Evolutionary conservation across 1,140 invertebrate species (phyloP).

Genomic region (Caerostris darwini): DNA sequence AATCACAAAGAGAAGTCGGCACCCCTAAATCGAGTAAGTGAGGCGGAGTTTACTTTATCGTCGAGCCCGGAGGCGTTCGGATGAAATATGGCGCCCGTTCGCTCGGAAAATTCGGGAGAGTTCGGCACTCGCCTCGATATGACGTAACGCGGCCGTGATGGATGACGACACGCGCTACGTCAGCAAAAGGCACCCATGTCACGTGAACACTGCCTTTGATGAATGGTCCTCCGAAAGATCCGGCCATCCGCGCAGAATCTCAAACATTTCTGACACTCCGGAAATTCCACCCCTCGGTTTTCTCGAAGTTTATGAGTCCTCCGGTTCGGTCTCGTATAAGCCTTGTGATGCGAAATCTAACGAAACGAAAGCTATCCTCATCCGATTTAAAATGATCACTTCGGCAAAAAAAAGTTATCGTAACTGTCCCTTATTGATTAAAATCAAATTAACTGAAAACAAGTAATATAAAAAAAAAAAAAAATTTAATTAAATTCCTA

Average conservation of each 20-base stretch:
- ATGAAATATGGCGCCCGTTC: slow-evolving; percentile 58
- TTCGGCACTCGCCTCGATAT: slow-evolving; percentile 16
- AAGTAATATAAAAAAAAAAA: no score
- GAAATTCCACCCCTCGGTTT: not conserved
- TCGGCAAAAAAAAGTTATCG: no score
- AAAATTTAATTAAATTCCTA: no score
- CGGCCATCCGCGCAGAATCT: slow-evolving; percentile 64
- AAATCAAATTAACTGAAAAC: no score
- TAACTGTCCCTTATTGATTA: no score
- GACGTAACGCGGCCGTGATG: slow-evolving; percentile 50
- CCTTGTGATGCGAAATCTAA: no score
- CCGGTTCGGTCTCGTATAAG: no score
- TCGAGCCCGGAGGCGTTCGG: not conserved
- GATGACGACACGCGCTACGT: slow-evolving; percentile 63
- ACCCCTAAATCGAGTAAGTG: not conserved
- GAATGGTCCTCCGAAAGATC: slow-evolving; percentile 8
- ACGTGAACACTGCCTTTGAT: slow-evolving; percentile 48
- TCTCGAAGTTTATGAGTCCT: no score
- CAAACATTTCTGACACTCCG: slow-evolving; percentile 58
- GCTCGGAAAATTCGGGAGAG: slow-evolving; percentile 62
- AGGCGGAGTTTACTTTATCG: slow-evolving; percentile 46
- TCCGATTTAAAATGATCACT: no score
- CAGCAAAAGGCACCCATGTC: slow-evolving; percentile 64
- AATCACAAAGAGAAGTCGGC: no score
- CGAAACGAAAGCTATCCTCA: no score